Evolutionary conservation across 2,113 vertebrate species (phyloP).

Genomic region (Barbus barbus): DNA sequence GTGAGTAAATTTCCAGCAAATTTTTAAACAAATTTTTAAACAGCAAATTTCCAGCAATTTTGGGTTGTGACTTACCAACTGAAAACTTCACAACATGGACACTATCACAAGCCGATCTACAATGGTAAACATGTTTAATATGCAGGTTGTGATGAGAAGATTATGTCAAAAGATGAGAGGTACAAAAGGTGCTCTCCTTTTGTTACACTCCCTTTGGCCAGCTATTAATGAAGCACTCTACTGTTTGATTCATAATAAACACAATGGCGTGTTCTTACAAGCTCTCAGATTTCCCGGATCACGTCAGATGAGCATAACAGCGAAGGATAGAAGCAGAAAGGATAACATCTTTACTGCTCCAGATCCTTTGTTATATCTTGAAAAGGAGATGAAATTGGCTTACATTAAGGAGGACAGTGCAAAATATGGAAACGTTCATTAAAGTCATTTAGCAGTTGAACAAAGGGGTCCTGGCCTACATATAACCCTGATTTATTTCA

Average conservation of each 20-base stretch:
- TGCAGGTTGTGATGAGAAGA: background rate
- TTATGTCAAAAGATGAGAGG: constrained; percentile 4
- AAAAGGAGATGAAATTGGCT: constrained; percentile 28
- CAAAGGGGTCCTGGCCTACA: background rate
- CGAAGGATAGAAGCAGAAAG: background rate
- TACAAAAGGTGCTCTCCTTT: background rate
- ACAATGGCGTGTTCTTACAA: constrained; percentile 17
- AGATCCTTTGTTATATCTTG: constrained; percentile 30
- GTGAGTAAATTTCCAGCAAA: no score
- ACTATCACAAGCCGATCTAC: background rate
- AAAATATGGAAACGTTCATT: constrained; percentile 22
- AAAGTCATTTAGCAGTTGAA: constrained; percentile 22
- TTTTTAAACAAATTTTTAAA: no score
- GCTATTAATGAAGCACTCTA: constrained; percentile 14
- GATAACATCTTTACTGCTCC: constrained; percentile 34
- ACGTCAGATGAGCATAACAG: background rate
- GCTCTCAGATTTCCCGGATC: constrained; percentile 35
- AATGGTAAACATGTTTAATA: background rate
- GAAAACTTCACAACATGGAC: background rate
- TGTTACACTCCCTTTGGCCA: constrained; percentile 10
- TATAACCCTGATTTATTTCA: background rate
- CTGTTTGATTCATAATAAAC: constrained; percentile 16
- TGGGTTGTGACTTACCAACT: background rate
- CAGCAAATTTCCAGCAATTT: no score
- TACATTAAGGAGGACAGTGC: constrained; percentile 4